Evolutionary conservation across 2,113 vertebrate species (phyloP).

Genomic region (Syngnathus scovelli): DNA sequence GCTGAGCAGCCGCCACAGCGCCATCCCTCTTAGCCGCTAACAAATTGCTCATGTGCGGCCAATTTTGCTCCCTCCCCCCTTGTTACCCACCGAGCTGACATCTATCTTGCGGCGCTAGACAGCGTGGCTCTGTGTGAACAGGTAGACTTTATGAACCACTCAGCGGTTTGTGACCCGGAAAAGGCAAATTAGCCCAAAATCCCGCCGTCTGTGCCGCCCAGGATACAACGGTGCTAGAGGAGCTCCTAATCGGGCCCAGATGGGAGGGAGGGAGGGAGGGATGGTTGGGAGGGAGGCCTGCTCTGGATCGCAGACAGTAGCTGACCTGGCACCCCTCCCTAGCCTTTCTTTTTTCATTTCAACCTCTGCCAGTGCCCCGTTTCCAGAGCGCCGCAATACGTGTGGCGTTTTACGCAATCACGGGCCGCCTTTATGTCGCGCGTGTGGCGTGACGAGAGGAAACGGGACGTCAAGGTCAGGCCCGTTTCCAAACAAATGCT

Average conservation of each 20-base stretch:
- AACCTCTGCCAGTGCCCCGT: conserved; percentile 39
- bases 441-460: conserved; percentile 20
- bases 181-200: conserved; percentile 70
- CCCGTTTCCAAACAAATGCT: background rate
- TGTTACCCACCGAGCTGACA: conserved; percentile 47
- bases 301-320: conserved; percentile 68
- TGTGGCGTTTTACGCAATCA: conserved; percentile 45
- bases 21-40: conserved; percentile 62
- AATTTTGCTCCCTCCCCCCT: conserved; percentile 57
- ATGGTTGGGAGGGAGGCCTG: conserved; percentile 46
- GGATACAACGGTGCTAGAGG: conserved; percentile 47
- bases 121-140: conserved; percentile 62
- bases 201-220: conserved; percentile 49
- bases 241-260: conserved; percentile 67
- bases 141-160: conserved; percentile 74
- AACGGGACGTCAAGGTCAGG: conserved; percentile 16
- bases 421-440: conserved; percentile 40
- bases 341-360: conserved; percentile 38
- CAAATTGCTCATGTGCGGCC: conserved; percentile 67
- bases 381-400: conserved; percentile 51
- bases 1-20: conserved; percentile 55
- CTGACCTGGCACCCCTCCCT: conserved; percentile 34
- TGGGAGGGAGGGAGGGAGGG: conserved; percentile 45
- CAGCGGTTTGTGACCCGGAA: conserved; percentile 70
- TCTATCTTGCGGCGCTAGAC: conserved; percentile 49